These are phyloP conservation scores for Steatocranus sp. DNA, from an alignment of 2,797 vertebrate species.

Conservation along the genomic window DNA sequence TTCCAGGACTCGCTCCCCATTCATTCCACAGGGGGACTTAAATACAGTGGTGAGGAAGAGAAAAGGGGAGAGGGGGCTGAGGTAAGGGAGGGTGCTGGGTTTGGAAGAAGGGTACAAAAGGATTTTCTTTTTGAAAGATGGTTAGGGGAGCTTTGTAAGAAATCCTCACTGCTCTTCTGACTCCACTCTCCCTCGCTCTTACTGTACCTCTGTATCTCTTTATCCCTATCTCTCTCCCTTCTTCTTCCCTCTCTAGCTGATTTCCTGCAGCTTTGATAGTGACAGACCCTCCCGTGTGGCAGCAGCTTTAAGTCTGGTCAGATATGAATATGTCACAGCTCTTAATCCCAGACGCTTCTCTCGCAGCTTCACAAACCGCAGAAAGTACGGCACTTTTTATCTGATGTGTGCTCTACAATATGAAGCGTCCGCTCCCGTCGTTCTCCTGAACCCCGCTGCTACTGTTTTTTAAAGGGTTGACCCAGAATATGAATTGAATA, in stretches of 20 bases:
- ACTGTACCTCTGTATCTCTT: slow-evolving; percentile 57
- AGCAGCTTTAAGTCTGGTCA: slow-evolving; percentile 72
- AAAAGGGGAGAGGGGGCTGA: slow-evolving; percentile 7
- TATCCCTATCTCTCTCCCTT: slow-evolving; percentile 49
- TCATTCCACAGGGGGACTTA: slow-evolving; percentile 71
- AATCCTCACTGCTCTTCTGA: slow-evolving; percentile 64
- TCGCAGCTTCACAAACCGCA: slow-evolving; percentile 48
- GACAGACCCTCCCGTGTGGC: slow-evolving; percentile 70
- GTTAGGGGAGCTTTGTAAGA: slow-evolving; percentile 71
- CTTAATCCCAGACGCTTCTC: slow-evolving; percentile 71
- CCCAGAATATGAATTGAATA: slow-evolving; percentile 20
- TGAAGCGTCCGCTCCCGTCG: not conserved
- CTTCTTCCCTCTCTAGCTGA: slow-evolving; percentile 54
- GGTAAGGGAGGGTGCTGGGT: slow-evolving; percentile 63
- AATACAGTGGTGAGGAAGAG: slow-evolving; percentile 30
- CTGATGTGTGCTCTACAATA: slow-evolving; percentile 21
- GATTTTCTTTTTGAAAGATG: slow-evolving; percentile 72
- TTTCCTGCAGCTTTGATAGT: slow-evolving; percentile 76
- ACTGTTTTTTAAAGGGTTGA: slow-evolving; percentile 26
- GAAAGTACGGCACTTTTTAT: slow-evolving; percentile 28
- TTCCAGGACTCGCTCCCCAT: slow-evolving; percentile 72
- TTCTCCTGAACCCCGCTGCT: slow-evolving; percentile 2
- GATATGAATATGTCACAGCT: slow-evolving; percentile 78
- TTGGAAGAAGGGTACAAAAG: slow-evolving; percentile 71
- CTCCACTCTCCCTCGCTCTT: slow-evolving; percentile 2